A percentile compares a stretch with the other conserved stretches of the same genome.
Evolutionary conservation across 2,888 invertebrate genomes (phyloP).

Genomic region (Ditula angustiorana): DNA sequence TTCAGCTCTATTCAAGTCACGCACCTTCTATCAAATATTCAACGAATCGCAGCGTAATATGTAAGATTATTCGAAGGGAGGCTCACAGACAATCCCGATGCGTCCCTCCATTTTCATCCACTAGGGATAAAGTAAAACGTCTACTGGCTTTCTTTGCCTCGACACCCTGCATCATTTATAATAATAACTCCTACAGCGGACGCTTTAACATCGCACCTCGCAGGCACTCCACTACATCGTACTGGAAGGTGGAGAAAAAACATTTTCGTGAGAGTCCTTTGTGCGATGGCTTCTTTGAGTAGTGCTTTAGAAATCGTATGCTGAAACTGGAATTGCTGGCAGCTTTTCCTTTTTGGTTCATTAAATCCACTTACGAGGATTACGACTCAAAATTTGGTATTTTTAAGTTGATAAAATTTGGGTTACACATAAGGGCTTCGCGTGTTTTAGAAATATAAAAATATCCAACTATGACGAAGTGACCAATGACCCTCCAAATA

Average conservation of each 20-base stretch:
- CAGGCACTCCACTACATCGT: conserved; percentile 61
- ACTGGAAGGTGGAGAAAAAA: conserved; percentile 56
- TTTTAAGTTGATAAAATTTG: background rate
- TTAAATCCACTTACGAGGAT: background rate
- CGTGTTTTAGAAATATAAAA: background rate
- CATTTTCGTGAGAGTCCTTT: conserved; percentile 59
- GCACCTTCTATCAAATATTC: conserved; percentile 59
- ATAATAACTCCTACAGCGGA: conserved; percentile 67
- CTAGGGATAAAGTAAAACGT: conserved; percentile 49
- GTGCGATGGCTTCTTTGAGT: conserved; percentile 56
- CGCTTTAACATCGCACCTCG: conserved; percentile 68
- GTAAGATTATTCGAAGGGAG: conserved; percentile 54
- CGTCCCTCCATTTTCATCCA: conserved; percentile 58
- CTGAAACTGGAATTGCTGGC: conserved; percentile 35
- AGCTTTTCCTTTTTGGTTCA: background rate
- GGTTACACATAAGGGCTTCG: background rate
- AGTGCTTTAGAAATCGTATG: conserved; percentile 48
- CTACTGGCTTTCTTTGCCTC: conserved; percentile 55
- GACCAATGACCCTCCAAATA: conserved; percentile 27
- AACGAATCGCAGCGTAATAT: conserved; percentile 55
- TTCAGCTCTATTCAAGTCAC: conserved; percentile 49
- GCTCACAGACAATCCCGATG: conserved; percentile 46
- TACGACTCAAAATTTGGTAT: background rate
- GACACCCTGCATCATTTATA: conserved; percentile 72
- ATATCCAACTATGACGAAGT: background rate